phyloP scores from a whole-genome alignment of 1,140 invertebrate genomes.

The Leptinotarsa texana region DNA sequence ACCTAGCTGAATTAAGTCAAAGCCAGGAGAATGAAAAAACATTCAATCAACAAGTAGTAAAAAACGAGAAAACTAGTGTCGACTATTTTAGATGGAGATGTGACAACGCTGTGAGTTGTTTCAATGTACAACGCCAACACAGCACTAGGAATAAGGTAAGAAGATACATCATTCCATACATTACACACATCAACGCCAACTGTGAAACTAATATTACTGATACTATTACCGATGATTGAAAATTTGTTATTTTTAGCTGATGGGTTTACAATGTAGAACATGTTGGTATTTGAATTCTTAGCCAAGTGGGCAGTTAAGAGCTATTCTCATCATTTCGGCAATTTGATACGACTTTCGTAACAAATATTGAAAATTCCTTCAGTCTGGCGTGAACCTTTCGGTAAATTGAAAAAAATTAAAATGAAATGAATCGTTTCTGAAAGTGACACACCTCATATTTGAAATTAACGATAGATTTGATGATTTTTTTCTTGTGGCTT shows the following conservation, averaged over 20 bases:
- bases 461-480: too few relatives aligned
- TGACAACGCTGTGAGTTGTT: neutral
- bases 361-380: too few relatives aligned
- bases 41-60: too few relatives aligned
- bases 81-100: neutral
- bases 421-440: too few relatives aligned
- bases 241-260: neutral
- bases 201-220: slow-evolving; percentile 11
- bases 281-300: neutral
- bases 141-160: slow-evolving; percentile 26
- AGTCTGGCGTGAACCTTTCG: too few relatives aligned
- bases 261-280: neutral
- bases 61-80: too few relatives aligned
- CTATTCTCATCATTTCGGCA: slow-evolving; percentile 1
- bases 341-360: neutral
- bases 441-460: too few relatives aligned
- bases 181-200: slow-evolving; percentile 11
- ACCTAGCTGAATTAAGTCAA: too few relatives aligned
- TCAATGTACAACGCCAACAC: slow-evolving; percentile 39
- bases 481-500: too few relatives aligned
- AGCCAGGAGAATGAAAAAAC: too few relatives aligned
- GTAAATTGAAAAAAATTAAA: too few relatives aligned
- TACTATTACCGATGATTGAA: neutral
- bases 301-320: neutral
- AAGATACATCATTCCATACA: slow-evolving; percentile 21